Percentiles rank a stretch among this genome's conserved stretches.
phyloP scores from a whole-genome alignment of 37 sponge, comb jelly and placozoan species.

The Axinella damicornis region DNA sequence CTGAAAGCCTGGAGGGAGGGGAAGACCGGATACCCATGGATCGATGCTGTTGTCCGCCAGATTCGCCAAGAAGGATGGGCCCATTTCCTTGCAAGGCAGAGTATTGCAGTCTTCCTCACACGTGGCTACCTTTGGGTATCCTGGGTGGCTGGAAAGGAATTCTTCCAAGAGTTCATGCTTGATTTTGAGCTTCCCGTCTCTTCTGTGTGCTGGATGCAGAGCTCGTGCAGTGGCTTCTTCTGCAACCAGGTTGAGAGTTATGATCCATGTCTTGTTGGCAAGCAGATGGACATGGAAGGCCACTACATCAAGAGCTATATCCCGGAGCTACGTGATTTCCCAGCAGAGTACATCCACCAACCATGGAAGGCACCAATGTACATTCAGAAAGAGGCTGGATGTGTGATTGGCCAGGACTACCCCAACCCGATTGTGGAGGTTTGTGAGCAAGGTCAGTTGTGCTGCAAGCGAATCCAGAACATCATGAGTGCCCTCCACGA shows the following conservation, averaged over 20 bases:
- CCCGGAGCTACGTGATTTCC: constrained; percentile 80
- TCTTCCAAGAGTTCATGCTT: constrained; percentile 84
- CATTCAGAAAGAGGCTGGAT: constrained; percentile 78
- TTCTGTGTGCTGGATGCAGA: constrained; percentile 89
- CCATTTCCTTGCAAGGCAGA: constrained; percentile 75
- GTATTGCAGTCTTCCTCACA: constrained; percentile 90
- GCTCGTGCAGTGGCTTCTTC: constrained; percentile 87
- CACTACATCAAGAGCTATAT: constrained; percentile 77
- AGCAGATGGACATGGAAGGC: constrained; percentile 86
- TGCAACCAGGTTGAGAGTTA: constrained; percentile 55
- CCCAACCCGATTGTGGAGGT: constrained; percentile 70
- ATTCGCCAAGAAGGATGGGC: constrained; percentile 81
- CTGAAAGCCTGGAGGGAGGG: constrained; percentile 64
- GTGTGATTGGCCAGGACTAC: constrained; percentile 88
- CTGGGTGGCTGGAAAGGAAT: constrained; percentile 86
- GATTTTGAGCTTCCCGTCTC: constrained; percentile 90
- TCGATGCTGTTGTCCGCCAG: constrained; percentile 92
- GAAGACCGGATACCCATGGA: constrained; percentile 88
- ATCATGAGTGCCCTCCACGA: constrained; percentile 56
- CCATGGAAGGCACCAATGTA: constrained; percentile 90
- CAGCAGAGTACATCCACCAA: constrained; percentile 80
- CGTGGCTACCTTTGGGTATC: constrained; percentile 86
- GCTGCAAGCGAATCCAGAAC: constrained; percentile 67
- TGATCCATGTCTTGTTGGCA: constrained; percentile 67
- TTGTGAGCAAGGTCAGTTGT: constrained; percentile 51